Percentiles rank a stretch among this genome's conserved stretches.
These are phyloP conservation scores for Petrolisthes cinctipes DNA, from an alignment of 2,888 invertebrate species.

Conservation along the genomic window DNA sequence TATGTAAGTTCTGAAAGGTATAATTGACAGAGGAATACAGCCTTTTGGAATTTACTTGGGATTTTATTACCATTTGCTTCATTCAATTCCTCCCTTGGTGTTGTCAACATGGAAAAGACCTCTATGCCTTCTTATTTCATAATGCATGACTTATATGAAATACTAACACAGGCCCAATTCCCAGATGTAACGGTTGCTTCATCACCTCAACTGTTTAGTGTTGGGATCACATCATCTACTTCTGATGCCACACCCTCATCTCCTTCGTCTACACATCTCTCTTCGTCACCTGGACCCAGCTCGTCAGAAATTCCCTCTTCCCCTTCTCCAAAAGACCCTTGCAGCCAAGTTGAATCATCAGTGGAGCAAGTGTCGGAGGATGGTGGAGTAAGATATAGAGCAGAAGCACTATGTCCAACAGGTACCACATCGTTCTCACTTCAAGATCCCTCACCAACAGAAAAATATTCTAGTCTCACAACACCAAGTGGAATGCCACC, in stretches of 20 bases:
- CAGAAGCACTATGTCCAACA: background rate
- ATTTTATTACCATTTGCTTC: too few relatives aligned
- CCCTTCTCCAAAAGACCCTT: background rate
- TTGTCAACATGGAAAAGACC: too few relatives aligned
- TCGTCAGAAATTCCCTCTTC: background rate
- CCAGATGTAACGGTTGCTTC: background rate
- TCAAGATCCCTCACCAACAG: background rate
- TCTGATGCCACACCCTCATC: background rate
- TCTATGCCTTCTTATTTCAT: too few relatives aligned
- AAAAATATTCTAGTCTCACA: background rate
- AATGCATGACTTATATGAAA: background rate
- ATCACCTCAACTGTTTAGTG: background rate
- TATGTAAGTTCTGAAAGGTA: too few relatives aligned
- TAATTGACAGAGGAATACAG: too few relatives aligned
- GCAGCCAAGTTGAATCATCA: background rate
- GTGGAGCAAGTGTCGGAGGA: background rate
- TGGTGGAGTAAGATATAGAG: background rate
- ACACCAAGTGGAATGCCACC: background rate
- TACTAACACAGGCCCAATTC: background rate
- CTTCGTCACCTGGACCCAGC: background rate
- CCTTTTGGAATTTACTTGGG: too few relatives aligned
- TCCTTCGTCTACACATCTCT: background rate
- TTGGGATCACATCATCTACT: background rate
- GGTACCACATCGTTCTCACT: background rate
- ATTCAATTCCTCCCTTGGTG: too few relatives aligned